Conservation (phyloP, 1,140 invertebrate genomes). For the Euglossa dilemma region DNA sequence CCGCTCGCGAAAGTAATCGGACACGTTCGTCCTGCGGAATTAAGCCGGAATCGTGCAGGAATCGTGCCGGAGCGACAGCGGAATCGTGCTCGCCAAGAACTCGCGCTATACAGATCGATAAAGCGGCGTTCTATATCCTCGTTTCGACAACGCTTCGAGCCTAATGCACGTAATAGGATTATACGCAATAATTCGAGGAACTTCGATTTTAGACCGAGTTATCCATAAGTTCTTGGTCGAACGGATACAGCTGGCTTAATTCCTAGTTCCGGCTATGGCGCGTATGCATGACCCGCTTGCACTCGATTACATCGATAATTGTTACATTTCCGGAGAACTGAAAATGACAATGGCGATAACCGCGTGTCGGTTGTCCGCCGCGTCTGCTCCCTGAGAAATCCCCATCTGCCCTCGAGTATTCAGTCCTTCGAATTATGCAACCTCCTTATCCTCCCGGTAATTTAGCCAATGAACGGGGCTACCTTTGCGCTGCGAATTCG, state of each 20-base stretch:
- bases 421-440: too few species aligned
- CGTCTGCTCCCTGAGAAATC: too few species aligned
- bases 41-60: conserved; percentile 3
- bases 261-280: conserved; percentile 25
- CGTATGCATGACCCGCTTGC: conserved; percentile 11
- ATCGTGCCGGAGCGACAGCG: conserved; percentile 10
- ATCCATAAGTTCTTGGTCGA: conserved; percentile 39
- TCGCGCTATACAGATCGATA: neutral
- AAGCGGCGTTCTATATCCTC: neutral
- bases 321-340: conserved; percentile 7
- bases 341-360: conserved; percentile 1
- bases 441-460: too few species aligned
- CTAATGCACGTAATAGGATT: conserved; percentile 59
- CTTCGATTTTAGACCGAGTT: conserved; percentile 55
- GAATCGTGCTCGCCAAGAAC: neutral
- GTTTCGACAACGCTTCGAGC: conserved; percentile 9
- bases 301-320: conserved; percentile 9
- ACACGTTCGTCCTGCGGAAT: neutral
- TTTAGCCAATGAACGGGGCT: too few species aligned
- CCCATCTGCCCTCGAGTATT: too few species aligned
- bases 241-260: conserved; percentile 41
- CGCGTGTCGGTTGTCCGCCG: neutral
- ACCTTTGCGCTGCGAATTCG: too few species aligned
- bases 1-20: neutral
- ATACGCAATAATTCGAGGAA: conserved; percentile 59